A percentile compares a stretch with the other conserved stretches of the same genome.
phyloP scores from a whole-genome alignment of 2,797 vertebrate species.

The Tadarida brasiliensis region DNA sequence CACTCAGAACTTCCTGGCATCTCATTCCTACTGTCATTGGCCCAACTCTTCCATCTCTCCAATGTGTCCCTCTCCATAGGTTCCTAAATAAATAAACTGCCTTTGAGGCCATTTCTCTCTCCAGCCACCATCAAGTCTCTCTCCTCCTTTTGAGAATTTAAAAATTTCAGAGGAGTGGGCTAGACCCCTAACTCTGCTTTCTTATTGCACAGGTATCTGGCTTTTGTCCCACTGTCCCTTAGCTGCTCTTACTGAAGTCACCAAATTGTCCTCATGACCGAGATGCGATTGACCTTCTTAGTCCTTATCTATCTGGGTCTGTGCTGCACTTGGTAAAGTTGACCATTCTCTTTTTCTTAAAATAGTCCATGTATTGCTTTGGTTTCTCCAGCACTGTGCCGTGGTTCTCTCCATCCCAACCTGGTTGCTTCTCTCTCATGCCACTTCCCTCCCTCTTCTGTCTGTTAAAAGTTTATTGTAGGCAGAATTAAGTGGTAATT shows the following conservation, averaged over 20 bases:
- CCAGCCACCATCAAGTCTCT: not conserved
- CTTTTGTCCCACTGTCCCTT: not conserved
- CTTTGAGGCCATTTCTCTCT: not conserved
- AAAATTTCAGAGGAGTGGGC: not conserved
- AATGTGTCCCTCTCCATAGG: not conserved
- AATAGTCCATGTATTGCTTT: not conserved
- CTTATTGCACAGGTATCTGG: not conserved
- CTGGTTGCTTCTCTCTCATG: not conserved
- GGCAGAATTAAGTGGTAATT: not conserved
- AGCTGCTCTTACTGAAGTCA: not conserved
- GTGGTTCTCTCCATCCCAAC: not conserved
- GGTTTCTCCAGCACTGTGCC: not conserved
- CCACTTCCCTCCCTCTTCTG: not conserved
- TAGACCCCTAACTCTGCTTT: not conserved
- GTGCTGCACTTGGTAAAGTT: not conserved
- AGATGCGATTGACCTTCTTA: not conserved
- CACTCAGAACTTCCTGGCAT: not conserved
- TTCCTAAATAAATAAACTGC: not conserved
- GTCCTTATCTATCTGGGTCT: not conserved
- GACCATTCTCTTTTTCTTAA: not conserved
- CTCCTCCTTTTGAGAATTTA: slow-evolving; percentile 5
- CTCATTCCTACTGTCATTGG: not conserved
- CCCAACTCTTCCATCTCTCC: not conserved
- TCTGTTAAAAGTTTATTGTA: not conserved
- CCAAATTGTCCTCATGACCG: not conserved